A percentile compares a stretch with the other conserved stretches of the same genome.
Conservation (phyloP, 1,140 invertebrate species). For the Ditylenchus dipsaci region DNA sequence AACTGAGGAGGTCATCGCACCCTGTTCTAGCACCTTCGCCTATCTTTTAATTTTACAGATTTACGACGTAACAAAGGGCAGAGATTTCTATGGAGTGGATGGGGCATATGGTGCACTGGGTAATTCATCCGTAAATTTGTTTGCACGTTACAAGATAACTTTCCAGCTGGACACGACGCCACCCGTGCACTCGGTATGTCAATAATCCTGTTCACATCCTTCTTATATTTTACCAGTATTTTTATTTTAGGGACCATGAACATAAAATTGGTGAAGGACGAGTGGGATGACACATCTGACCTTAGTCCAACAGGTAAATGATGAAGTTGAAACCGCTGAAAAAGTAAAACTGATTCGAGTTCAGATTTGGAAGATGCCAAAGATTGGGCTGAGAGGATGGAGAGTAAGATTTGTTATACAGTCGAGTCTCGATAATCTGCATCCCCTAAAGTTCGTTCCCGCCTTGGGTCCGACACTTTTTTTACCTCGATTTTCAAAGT, state of each 20-base stretch:
- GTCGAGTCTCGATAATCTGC: no score
- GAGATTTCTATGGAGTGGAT: conserved; percentile 41
- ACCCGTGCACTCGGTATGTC: conserved; percentile 27
- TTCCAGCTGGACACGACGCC: conserved; percentile 42
- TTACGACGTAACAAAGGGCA: conserved; percentile 45
- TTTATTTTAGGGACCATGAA: conserved; percentile 29
- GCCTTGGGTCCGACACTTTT: no score
- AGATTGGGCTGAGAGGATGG: conserved; percentile 37
- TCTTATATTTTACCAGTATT: no score
- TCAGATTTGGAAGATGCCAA: conserved; percentile 36
- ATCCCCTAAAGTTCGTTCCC: neutral
- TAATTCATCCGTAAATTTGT: neutral
- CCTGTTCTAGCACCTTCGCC: neutral
- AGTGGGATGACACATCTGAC: conserved; percentile 34
- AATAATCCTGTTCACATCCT: no score
- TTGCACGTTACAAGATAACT: neutral
- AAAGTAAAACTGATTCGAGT: conserved; percentile 21
- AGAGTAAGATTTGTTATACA: conserved; percentile 14
- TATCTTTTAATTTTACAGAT: conserved; percentile 30
- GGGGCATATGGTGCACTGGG: conserved; percentile 26
- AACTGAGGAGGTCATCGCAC: no score
- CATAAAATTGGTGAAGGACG: conserved; percentile 36
- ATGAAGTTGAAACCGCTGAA: neutral
- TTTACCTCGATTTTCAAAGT: no score
- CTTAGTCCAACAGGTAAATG: neutral